phyloP scores from a whole-genome alignment of 2,113 vertebrate genomes.

The Antennarius striatus region DNA sequence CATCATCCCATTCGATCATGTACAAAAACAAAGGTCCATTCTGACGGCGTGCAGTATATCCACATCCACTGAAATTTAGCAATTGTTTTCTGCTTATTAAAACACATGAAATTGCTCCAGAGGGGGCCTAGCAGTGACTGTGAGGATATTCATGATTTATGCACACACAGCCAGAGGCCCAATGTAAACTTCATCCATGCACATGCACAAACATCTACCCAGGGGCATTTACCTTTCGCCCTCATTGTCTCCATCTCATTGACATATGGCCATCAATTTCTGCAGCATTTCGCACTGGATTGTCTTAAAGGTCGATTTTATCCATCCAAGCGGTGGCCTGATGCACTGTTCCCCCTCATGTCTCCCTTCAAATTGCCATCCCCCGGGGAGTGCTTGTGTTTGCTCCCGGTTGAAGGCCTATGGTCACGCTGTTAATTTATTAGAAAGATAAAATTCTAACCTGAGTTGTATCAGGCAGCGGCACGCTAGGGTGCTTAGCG shows the following conservation, averaged over 20 bases:
- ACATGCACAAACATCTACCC: conserved; percentile 63
- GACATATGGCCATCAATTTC: conserved; percentile 74
- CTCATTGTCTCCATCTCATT: conserved; percentile 68
- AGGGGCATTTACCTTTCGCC: conserved; percentile 68
- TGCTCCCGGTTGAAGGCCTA: conserved; percentile 48
- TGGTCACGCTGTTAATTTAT: conserved; percentile 73
- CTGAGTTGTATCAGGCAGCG: conserved; percentile 58
- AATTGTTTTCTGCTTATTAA: conserved; percentile 74
- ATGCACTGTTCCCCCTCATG: conserved; percentile 44
- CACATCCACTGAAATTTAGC: conserved; percentile 55
- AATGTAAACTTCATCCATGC: conserved; percentile 55
- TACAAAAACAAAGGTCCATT: conserved; percentile 42
- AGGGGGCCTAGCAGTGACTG: conserved; percentile 45
- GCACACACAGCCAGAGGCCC: conserved; percentile 40
- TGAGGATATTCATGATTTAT: conserved; percentile 72
- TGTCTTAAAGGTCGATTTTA: conserved; percentile 72
- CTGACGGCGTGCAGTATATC: conserved; percentile 44
- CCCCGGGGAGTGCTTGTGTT: conserved; percentile 75
- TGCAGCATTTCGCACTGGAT: conserved; percentile 54
- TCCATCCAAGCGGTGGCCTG: conserved; percentile 50
- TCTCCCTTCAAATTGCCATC: conserved; percentile 60
- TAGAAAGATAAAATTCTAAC: conserved; percentile 71
- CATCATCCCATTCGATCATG: conserved; percentile 60
- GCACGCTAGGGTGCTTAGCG: background rate
- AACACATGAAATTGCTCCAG: conserved; percentile 64